Percentiles rank a stretch among this genome's conserved stretches.
Conservation (phyloP, 2,113 vertebrate genomes). For the Tauraco erythrolophus region DNA sequence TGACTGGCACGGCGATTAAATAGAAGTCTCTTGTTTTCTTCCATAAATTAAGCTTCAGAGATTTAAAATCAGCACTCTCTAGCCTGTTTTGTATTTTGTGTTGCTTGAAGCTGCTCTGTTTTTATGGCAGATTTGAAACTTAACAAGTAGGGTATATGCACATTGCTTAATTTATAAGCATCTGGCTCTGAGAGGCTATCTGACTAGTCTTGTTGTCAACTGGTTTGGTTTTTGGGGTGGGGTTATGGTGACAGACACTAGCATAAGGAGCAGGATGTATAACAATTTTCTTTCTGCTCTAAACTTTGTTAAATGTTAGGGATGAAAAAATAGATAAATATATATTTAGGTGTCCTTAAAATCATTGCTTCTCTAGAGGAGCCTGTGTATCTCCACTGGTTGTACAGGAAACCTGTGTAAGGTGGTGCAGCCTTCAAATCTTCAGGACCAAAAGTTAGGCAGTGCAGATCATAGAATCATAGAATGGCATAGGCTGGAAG, state of each 20-base stretch:
- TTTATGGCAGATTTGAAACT: neutral
- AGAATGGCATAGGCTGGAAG: no score
- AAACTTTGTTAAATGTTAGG: neutral
- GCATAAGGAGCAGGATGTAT: neutral
- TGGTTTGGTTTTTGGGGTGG: neutral
- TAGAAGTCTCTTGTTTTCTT: neutral
- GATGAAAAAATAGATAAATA: neutral
- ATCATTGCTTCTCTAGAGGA: neutral
- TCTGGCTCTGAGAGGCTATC: neutral
- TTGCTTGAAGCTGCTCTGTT: neutral
- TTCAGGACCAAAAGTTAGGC: neutral
- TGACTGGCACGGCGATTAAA: neutral
- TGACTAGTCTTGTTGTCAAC: neutral
- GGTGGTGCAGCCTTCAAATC: neutral
- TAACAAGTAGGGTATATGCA: neutral
- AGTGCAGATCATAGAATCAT: no score
- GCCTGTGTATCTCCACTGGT: neutral
- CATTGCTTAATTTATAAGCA: neutral
- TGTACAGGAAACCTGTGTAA: neutral
- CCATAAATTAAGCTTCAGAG: neutral
- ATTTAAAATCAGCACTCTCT: neutral
- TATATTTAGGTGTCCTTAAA: neutral
- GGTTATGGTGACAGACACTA: neutral
- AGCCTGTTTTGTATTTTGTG: neutral
- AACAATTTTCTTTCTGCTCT: neutral